Base-by-base conservation (phyloP, 2,797 vertebrate genomes). In the Eremophila alpestris region DNA sequence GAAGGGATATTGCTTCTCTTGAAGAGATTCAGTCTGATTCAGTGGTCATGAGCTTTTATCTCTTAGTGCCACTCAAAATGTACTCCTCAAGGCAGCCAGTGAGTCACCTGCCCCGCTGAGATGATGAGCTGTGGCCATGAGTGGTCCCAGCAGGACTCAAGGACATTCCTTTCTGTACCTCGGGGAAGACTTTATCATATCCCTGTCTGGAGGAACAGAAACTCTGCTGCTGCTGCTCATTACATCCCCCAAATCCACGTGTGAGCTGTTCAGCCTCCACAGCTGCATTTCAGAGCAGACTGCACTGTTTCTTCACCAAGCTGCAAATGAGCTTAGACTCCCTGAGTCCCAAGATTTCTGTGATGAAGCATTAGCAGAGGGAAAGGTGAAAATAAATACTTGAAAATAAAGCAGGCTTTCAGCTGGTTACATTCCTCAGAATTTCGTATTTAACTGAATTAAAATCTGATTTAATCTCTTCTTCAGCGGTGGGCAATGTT, bases 401-500 rank as follows among this genome's bases (percentile, higher is more conserved):
- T 41, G 51, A 41, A 84, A 77, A 74, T 30, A 34, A 63, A 79
- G 11, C 7, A 49, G 27, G 8, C 11, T 78, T 84, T 43, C 12
- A 5, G 24, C 34, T 51, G 22, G 7, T 65, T 55, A 30, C 41
- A 51, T 34, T 64, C 32, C 10, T 10, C 27, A 11, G 41, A 45
- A 56, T 23, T 21, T 55, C 9, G 0, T 52, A 23, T 29, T 65
- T 45, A 51, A 41, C 15, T 32, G 24, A 78, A 67, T 1, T 5
- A 22, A 82, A 76, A 83, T 32, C 11, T 48, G 56, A 7, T 5
- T 83, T 43, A 20, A 17, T 32, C 3, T 64, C 49, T 49, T 20
- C 29, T 77, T 41, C 36, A 64, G 49, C 0, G 2, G 3, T 2
- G 11, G 9, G 16, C 3, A 3, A 4, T 0, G 2, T 43, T 48